Conservation (phyloP, 2,888 invertebrate genomes). For the Apamea monoglypha region DNA sequence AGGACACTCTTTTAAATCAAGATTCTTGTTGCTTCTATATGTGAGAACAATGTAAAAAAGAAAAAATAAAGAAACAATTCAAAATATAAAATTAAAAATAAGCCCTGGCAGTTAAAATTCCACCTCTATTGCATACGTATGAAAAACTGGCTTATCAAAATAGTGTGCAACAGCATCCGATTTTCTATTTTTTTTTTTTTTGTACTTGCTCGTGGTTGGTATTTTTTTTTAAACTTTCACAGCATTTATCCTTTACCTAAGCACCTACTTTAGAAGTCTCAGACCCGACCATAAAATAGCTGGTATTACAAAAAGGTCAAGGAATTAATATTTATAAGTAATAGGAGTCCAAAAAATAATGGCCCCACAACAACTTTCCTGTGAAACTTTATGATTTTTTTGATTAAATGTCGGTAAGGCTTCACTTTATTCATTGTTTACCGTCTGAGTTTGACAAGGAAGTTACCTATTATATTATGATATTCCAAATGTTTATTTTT, state of each 20-base stretch:
- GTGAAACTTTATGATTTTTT: slow-evolving; percentile 11
- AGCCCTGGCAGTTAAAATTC: not conserved
- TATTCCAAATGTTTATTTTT: slow-evolving; percentile 17
- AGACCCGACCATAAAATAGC: not conserved
- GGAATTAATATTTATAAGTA: not conserved
- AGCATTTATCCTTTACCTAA: not conserved
- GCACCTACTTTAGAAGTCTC: not conserved
- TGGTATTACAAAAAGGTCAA: not conserved
- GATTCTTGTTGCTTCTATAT: too few relatives aligned
- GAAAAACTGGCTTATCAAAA: not conserved
- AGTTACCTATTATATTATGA: not conserved
- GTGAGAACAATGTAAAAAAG: too few relatives aligned
- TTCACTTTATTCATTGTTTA: slow-evolving; percentile 28
- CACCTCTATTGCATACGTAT: not conserved
- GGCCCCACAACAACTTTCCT: not conserved
- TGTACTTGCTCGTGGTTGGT: not conserved
- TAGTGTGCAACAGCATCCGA: not conserved
- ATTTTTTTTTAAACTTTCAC: not conserved
- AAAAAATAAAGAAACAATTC: too few relatives aligned
- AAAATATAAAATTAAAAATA: too few relatives aligned
- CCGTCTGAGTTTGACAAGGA: slow-evolving; percentile 10
- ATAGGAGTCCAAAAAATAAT: not conserved
- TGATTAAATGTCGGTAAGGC: slow-evolving; percentile 39
- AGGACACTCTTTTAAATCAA: too few relatives aligned
- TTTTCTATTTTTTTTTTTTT: not conserved